phyloP scores from a whole-genome alignment of 2,797 vertebrate genomes.

The Spinus pinus region DNA sequence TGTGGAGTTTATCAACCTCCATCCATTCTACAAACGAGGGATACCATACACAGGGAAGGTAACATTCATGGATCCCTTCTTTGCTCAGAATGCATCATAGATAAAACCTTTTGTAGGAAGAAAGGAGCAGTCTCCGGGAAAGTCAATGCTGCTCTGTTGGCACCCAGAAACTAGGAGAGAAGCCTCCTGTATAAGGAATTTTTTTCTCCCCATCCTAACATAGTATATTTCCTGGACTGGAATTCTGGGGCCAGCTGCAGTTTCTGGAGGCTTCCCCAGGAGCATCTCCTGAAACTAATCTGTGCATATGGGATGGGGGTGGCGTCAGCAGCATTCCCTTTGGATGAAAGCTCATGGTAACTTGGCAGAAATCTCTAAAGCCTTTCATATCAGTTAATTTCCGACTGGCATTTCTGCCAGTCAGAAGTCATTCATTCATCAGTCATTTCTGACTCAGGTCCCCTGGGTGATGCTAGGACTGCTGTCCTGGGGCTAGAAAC shows the following conservation, averaged over 20 bases:
- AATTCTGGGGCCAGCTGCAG: neutral
- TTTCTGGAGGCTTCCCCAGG: neutral
- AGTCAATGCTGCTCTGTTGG: neutral
- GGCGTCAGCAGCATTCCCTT: neutral
- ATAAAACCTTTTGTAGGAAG: neutral
- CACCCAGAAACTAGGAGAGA: neutral
- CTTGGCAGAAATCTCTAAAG: neutral
- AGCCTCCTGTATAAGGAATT: neutral
- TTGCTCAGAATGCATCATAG: neutral
- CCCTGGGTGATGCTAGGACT: neutral
- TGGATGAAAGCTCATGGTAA: neutral
- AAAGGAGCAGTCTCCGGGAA: neutral
- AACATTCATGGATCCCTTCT: neutral
- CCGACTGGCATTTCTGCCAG: too few species aligned
- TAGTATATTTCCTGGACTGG: neutral
- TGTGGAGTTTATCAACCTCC: neutral
- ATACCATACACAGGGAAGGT: slow-evolving; percentile 55
- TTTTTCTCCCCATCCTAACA: neutral
- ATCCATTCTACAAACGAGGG: slow-evolving; percentile 45
- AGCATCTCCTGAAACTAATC: neutral
- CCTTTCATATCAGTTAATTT: neutral
- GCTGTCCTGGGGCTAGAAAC: neutral
- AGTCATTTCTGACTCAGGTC: neutral
- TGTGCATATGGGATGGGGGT: neutral
- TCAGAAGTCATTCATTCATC: too few species aligned